Evolutionary conservation across 2,797 vertebrate species (phyloP).

Genomic region (Ceryle rudis): DNA sequence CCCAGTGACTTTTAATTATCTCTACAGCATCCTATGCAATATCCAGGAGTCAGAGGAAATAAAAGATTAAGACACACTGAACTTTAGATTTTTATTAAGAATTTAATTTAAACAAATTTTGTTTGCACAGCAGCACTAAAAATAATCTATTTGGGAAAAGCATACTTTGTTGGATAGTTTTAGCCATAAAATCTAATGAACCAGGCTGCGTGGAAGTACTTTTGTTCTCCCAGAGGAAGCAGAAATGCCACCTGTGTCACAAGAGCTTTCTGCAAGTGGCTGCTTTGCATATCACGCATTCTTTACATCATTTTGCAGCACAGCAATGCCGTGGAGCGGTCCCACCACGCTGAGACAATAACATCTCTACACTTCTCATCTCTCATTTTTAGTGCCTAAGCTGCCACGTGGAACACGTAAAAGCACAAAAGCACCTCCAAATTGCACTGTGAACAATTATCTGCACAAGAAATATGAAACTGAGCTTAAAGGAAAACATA

Average conservation of each 20-base stretch:
- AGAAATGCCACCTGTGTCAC: not conserved
- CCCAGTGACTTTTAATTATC: not conserved
- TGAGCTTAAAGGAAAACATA: not conserved
- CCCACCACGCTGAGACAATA: not conserved
- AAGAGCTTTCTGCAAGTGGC: not conserved
- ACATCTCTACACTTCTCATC: rapidly evolving
- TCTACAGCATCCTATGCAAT: not conserved
- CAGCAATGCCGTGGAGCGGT: not conserved
- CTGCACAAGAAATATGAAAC: not conserved
- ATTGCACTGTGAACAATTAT: not conserved
- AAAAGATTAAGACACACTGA: not conserved
- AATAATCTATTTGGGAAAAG: not conserved
- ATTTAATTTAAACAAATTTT: not conserved
- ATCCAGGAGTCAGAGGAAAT: not conserved
- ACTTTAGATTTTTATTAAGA: not conserved
- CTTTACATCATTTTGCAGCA: not conserved
- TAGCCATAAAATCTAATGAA: not conserved
- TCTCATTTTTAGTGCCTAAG: not conserved
- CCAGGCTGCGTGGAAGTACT: not conserved
- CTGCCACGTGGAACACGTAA: not conserved
- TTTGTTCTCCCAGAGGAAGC: not conserved
- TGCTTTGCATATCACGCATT: not conserved
- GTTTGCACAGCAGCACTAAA: not conserved
- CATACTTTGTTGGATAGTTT: not conserved
- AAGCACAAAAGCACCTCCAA: not conserved